A percentile compares a stretch with the other conserved stretches of the same genome.
Conservation (phyloP, 2,888 invertebrate genomes). For the Lasioglossum zephyrum region DNA sequence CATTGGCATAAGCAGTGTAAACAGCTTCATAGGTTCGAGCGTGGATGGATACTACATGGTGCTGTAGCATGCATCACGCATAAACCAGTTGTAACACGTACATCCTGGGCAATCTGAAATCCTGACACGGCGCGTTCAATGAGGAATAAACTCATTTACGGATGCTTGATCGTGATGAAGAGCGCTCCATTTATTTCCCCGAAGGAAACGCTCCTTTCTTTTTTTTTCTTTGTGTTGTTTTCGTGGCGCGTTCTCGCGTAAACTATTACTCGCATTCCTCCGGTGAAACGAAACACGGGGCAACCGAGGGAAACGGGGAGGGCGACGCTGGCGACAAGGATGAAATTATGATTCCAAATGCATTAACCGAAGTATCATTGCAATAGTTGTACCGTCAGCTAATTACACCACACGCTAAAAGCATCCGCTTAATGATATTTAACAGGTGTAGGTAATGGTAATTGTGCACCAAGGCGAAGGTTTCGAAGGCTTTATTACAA, state of each 20-base stretch:
- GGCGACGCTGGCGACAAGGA: not conserved
- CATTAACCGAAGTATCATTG: slow-evolving; percentile 7
- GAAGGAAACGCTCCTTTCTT: slow-evolving; percentile 21
- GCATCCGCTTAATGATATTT: slow-evolving; percentile 16
- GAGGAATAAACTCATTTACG: slow-evolving; percentile 59
- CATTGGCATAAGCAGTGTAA: slow-evolving; percentile 16
- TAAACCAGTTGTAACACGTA: slow-evolving; percentile 55
- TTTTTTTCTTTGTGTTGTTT: slow-evolving; percentile 6
- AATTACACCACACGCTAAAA: slow-evolving; percentile 3
- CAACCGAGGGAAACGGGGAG: not conserved
- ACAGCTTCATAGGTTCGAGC: slow-evolving; percentile 18
- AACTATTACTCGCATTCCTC: slow-evolving; percentile 55
- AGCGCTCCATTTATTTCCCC: slow-evolving; percentile 61
- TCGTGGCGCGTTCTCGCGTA: slow-evolving; percentile 31
- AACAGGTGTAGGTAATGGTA: not conserved
- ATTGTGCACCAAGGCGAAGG: not conserved
- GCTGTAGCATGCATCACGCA: slow-evolving; percentile 29
- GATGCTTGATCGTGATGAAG: slow-evolving; percentile 62
- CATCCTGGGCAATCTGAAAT: slow-evolving; percentile 49
- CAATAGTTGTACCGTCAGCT: not conserved
- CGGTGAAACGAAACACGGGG: not conserved
- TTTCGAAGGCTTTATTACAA: not conserved
- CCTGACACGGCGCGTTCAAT: slow-evolving; percentile 40
- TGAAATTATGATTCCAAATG: slow-evolving; percentile 7
- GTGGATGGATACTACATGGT: slow-evolving; percentile 3